Conservation (phyloP, 2,888 invertebrate species). For the Epinotia demarniana region DNA sequence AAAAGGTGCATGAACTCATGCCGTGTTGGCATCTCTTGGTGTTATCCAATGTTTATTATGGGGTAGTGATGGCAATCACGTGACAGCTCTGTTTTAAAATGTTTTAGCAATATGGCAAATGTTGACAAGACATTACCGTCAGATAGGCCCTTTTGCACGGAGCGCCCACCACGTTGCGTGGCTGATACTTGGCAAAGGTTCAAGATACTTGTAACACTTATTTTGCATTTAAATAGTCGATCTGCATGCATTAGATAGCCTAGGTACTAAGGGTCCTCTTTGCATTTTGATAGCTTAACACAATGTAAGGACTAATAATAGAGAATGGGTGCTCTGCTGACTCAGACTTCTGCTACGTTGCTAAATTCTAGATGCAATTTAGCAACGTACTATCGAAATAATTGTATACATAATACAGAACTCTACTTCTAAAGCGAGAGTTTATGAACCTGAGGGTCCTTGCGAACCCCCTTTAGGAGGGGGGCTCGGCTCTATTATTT, state of each 20-base stretch:
- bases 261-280: constrained; percentile 63
- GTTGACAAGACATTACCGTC: neutral
- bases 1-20: constrained; percentile 74
- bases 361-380: neutral
- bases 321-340: constrained; percentile 21
- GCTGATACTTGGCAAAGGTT: constrained; percentile 71
- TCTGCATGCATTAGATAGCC: constrained; percentile 65
- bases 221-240: constrained; percentile 70
- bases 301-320: constrained; percentile 41
- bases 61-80: constrained; percentile 67
- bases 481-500: no score
- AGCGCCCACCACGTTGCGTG: constrained; percentile 57
- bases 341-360: constrained; percentile 11
- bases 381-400: neutral
- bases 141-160: neutral
- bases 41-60: constrained; percentile 77
- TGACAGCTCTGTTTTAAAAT: constrained; percentile 48
- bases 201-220: constrained; percentile 70
- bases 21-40: constrained; percentile 53
- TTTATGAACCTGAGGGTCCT: neutral
- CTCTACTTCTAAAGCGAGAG: neutral
- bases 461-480: no score
- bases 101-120: neutral
- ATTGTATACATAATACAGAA: neutral
- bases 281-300: constrained; percentile 57